Evolutionary conservation across 2,888 invertebrate genomes (phyloP), one percentile per base, ranked within the genome.

Genomic region (Seira musarum): DNA sequence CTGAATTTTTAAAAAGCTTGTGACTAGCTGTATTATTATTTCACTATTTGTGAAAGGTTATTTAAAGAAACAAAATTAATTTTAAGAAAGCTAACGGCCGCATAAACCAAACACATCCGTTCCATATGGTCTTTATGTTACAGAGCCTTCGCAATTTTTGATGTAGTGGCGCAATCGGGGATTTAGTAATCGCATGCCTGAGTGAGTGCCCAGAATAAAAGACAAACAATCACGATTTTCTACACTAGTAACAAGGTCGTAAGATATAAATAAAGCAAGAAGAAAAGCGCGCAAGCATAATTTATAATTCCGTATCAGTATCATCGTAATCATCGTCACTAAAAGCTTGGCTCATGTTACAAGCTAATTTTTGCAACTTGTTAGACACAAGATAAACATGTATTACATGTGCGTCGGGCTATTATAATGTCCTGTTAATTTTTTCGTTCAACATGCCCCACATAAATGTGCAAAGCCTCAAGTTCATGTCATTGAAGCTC

Each of bases 91-190:
- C 40, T 40, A 40, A 40, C 6, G 6, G 40, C 6, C 40, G 13
- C 13, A 40, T 40, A 13, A 40, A 40, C 13, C 40, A 13, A 40
- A 8, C 40, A 6, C 40, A 8, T 40, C 40, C 6, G 6, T 40
- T 71, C 71, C 71, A 71, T 73, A 64, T 73, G 72, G 65, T 49
- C 19, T 63, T 65, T 80, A 80, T 80, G 80, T 80, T 80, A 80
- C 80, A 80, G 80, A 71, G 80, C 75, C 80, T 80, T 80, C 80
- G 71, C 74, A 53, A 74, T 78, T 71, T 74, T 40, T 8, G 40
- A 8, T 8, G 40, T 40, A 40, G 40, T 40, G 40, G 40, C 13
- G 40, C 40, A 40, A 40, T 40, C 6, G 6, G 40, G n/a, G n/a
- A n/a, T n/a, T n/a, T n/a, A n/a, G n/a, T 13, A 40, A 40, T 40